Base-by-base conservation (phyloP, 2,888 invertebrate genomes). In the Eledone cirrhosa region DNA sequence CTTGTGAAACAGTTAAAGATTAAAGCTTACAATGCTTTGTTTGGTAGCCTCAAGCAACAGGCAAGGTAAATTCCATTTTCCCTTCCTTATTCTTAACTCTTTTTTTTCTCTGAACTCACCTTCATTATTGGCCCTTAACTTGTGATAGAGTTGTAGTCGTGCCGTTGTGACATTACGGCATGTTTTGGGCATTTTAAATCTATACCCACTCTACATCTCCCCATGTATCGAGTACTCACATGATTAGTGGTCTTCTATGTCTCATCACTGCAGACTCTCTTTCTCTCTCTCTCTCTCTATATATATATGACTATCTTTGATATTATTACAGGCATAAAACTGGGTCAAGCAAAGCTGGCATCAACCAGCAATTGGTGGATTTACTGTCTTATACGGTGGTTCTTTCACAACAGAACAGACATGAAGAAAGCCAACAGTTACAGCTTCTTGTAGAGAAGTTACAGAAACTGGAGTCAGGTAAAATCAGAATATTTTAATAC, bases 1-100 rank as follows among this genome's bases (percentile, higher is more conserved):
- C 31, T n/a, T 72, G n/a, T n/a, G 47, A 81, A 81, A n/a, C 80
- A 77, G 16, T 79, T 86, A 72, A 82, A 83, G 78, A 84, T 77
- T 33, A 83, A 80, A 48, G 80, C 84, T 0, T 86, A 84, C 79
- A 82, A 85, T 69, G 82, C 84, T 11, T 78, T 86, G 27, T 87
- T 87, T 80, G 80, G 67, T 27, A 85, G 80, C 79, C 80, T 87
- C 2, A 83, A 84, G 47, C 81, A 84, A 41, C 82, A 80, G 79
- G 80, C 84, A 47, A 84, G 84, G 84, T 85, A 80, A 31, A 48
- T 78, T 31, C 19, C 13, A n/a, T 22, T 72, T 53, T 41, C 11
- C 11, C 11, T 41, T 41, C 11, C 11, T 2, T 8, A 4, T 41
- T 41, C 41, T 41, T 41, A 41, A 41, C 41, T 11, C 41, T 41